Conservation (phyloP, 2,797 vertebrate genomes). For the Heterohyrax brucei region DNA sequence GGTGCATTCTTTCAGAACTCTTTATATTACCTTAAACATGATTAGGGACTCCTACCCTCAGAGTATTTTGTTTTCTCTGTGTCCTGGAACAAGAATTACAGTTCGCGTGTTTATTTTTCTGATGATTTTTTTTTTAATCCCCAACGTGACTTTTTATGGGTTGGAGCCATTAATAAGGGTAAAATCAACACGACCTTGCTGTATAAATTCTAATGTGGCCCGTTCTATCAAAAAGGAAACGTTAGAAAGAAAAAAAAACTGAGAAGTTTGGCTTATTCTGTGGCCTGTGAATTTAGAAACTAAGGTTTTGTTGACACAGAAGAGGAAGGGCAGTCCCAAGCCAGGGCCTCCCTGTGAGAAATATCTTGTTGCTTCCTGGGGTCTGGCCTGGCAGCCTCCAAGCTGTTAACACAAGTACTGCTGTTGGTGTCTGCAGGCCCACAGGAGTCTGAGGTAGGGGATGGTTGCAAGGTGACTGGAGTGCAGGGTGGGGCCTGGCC, state of each 20-base stretch:
- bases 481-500: background rate
- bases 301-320: constrained; percentile 78
- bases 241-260: constrained; percentile 35
- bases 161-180: constrained; percentile 78
- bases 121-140: constrained; percentile 68
- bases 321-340: constrained; percentile 73
- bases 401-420: constrained; percentile 75
- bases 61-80: constrained; percentile 58
- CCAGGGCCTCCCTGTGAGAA: constrained; percentile 66
- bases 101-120: constrained; percentile 74
- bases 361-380: constrained; percentile 78
- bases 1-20: constrained; percentile 16
- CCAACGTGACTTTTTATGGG: constrained; percentile 59
- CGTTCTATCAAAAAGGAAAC: constrained; percentile 67
- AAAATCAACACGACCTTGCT: constrained; percentile 80
- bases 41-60: constrained; percentile 40
- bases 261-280: constrained; percentile 66
- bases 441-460: rapidly evolving
- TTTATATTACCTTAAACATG: constrained; percentile 42
- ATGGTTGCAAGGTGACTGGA: background rate
- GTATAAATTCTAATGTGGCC: constrained; percentile 74
- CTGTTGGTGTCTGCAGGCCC: constrained; percentile 52
- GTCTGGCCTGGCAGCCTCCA: constrained; percentile 56
- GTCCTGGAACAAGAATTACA: constrained; percentile 57
- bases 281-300: constrained; percentile 74